Evolutionary conservation across 2,888 invertebrate genomes (phyloP), one percentile per base, ranked within the genome.

Genomic region (Erebia palarica): DNA sequence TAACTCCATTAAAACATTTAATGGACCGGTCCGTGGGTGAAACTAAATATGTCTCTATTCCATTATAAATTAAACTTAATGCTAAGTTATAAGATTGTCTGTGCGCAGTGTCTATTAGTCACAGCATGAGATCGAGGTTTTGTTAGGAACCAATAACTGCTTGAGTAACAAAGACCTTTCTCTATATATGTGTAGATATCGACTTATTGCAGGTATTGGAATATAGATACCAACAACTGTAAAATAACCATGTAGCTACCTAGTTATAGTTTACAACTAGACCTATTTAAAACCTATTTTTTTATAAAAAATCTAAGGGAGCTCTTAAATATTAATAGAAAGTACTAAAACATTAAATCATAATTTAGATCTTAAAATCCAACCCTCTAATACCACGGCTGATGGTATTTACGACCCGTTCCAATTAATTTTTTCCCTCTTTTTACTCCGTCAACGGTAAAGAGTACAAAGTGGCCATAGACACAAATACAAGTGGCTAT

Each of bases 401-500:
- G 73, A 72, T 68, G 80, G 80, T 84, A 86, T 86, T 86, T 86
- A 86, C 81, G 84, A 80, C 75, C 82, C 75, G 76, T 75, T 76
- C 80, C 85, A 88, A 88, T 90, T 87, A 88, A 88, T 89, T 88
- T 81, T 79, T 83, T 83, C 81, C 81, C 78, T 82, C 81, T 86
- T 88, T 91, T 90, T 86, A 86, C 86, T 83, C 83, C 83, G 87
- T 88, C 89, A 88, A 86, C 88, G 85, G 84, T 87, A 89, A 89
- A 89, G 89, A 89, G 88, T 87, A 89, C 86, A 87, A 88, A 91
- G 88, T 89, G 88, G 89, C 85, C 83, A 91, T 92, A 92, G 88
- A 91, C 88, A 91, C 91, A 92, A 90, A 92, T 91, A 93, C 91
- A 92, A 93, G 91, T 91, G 92, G 88, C 91, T 90, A 92, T 93